Conservation (phyloP, 2,888 invertebrate species). For the Neoaliturus tenellus region DNA sequence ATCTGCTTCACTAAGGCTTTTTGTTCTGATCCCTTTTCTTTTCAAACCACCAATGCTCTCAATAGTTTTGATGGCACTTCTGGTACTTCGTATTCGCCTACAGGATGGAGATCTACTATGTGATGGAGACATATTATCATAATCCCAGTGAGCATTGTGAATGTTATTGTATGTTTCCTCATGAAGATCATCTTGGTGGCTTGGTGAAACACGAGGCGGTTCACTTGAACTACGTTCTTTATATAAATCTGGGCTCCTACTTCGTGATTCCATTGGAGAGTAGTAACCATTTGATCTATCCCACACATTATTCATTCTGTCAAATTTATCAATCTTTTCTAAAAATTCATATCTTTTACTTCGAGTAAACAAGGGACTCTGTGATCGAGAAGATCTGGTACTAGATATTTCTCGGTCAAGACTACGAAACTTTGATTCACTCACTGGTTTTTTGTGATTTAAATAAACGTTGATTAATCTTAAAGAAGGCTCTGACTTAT, state of each 20-base stretch:
- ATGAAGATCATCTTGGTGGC: slow-evolving; percentile 67
- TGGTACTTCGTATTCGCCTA: slow-evolving; percentile 78
- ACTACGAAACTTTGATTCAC: slow-evolving; percentile 82
- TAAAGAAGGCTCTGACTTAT: slow-evolving; percentile 76
- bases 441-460: slow-evolving; percentile 82
- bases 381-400: slow-evolving; percentile 71
- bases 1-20: slow-evolving; percentile 81
- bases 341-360: slow-evolving; percentile 70
- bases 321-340: slow-evolving; percentile 70
- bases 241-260: slow-evolving; percentile 69
- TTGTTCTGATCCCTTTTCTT: slow-evolving; percentile 76
- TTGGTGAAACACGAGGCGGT: slow-evolving; percentile 77
- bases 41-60: slow-evolving; percentile 71
- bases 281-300: slow-evolving; percentile 68
- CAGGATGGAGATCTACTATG: slow-evolving; percentile 80
- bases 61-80: slow-evolving; percentile 71
- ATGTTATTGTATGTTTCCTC: slow-evolving; percentile 21
- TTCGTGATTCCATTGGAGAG: slow-evolving; percentile 68
- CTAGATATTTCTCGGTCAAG: slow-evolving; percentile 76
- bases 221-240: slow-evolving; percentile 80
- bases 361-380: slow-evolving; percentile 76
- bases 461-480: slow-evolving; percentile 79
- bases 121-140: slow-evolving; percentile 74
- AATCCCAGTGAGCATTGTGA: slow-evolving; percentile 70
- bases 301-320: slow-evolving; percentile 70